A percentile compares a stretch with the other conserved stretches of the same genome.
Evolutionary conservation across 1,140 invertebrate species (phyloP).

Genomic region (Batillaria attramentaria): DNA sequence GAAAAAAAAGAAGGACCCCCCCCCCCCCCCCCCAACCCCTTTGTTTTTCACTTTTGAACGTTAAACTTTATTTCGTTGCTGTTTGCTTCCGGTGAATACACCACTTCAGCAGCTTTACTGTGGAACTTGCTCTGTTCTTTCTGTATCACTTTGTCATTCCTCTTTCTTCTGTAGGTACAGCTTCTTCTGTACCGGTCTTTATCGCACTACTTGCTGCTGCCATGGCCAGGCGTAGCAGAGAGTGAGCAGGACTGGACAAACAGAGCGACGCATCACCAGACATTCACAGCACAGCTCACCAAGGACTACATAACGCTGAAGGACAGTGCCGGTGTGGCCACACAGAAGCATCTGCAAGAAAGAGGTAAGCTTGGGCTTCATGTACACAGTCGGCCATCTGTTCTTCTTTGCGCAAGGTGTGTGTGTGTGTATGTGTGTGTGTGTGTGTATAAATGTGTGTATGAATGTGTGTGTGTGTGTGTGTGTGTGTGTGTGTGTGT

Average conservation of each 20-base stretch:
- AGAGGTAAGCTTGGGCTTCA: slow-evolving; percentile 65
- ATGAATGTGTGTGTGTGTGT: no score
- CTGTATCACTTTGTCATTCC: neutral
- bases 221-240: slow-evolving; percentile 73
- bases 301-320: slow-evolving; percentile 65
- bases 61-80: no score
- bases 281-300: slow-evolving; percentile 68
- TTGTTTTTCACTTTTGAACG: no score
- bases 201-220: slow-evolving; percentile 76
- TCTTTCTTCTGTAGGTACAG: slow-evolving; percentile 72
- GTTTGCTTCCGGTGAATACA: no score
- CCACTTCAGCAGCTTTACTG: no score
- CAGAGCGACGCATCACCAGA: slow-evolving; percentile 64
- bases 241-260: slow-evolving; percentile 73
- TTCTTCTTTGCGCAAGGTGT: neutral
- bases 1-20: no score
- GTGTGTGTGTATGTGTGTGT: neutral
- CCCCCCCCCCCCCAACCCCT: no score
- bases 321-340: slow-evolving; percentile 49
- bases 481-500: no score
- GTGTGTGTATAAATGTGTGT: slow-evolving; percentile 2
- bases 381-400: no score
- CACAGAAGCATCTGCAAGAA: slow-evolving; percentile 64
- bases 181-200: slow-evolving; percentile 74
- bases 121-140: no score